A percentile compares a stretch with the other conserved stretches of the same genome.
phyloP scores from a whole-genome alignment of 2,113 vertebrate genomes.

The Tichodroma muraria region DNA sequence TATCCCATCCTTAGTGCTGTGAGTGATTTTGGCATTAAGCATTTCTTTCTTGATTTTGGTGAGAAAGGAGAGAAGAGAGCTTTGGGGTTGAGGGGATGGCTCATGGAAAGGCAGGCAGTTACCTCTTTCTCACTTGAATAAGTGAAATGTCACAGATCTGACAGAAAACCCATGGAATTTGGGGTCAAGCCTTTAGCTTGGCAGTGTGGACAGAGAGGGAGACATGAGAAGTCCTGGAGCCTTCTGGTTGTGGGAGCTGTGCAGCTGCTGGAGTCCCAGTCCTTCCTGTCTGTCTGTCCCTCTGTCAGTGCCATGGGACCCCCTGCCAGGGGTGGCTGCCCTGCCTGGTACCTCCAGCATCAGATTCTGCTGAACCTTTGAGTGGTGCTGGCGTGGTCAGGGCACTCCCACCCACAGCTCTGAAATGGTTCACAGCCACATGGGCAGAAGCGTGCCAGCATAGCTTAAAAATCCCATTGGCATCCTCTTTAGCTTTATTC shows the following conservation, averaged over 20 bases:
- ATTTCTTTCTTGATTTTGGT: not conserved
- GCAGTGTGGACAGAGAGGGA: not conserved
- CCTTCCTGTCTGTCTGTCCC: rapidly evolving
- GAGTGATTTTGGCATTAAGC: not conserved
- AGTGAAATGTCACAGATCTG: not conserved
- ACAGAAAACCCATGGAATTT: not conserved
- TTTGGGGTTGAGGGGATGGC: not conserved
- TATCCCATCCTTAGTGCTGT: not conserved
- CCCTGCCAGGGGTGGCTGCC: not conserved
- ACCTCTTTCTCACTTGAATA: not conserved
- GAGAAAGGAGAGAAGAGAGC: not conserved
- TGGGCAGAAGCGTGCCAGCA: rapidly evolving
- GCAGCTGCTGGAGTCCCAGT: not conserved
- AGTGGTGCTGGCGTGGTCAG: rapidly evolving
- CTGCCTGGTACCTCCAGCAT: not conserved
- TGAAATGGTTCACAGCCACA: not conserved
- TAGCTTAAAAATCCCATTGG: not conserved
- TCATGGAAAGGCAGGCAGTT: not conserved
- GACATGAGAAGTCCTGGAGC: not conserved
- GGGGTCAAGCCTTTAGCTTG: not conserved
- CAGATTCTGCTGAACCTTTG: not conserved
- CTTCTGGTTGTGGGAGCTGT: not conserved
- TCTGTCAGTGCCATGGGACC: not conserved
- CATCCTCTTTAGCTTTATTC: not conserved
- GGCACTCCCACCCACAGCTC: not conserved